A percentile compares a stretch with the other conserved stretches of the same genome.
Conservation (phyloP, 2,797 vertebrate species). For the Notolepis coatsorum region DNA sequence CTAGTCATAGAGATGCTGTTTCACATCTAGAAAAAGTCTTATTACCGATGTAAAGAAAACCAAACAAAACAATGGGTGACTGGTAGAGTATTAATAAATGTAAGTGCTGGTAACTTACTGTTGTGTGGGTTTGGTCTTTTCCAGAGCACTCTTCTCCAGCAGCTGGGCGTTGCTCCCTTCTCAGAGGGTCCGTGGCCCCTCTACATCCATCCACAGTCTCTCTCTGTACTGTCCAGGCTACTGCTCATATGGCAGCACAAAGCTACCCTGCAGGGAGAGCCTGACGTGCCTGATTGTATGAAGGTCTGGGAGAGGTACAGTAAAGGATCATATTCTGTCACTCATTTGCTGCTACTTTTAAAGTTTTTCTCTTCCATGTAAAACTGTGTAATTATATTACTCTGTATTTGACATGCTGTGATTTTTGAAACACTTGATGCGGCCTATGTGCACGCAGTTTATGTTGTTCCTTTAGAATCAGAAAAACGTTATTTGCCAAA, state of each 20-base stretch:
- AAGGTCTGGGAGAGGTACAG: slow-evolving; percentile 98
- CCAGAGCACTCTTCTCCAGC: slow-evolving; percentile 95
- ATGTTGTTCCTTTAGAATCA: too few relatives aligned
- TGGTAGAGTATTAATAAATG: too few relatives aligned
- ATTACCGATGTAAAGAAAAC: too few relatives aligned
- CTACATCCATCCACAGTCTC: slow-evolving; percentile 95
- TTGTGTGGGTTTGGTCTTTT: slow-evolving; percentile 38
- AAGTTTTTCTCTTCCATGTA: too few relatives aligned
- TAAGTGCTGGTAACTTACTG: slow-evolving; percentile 87
- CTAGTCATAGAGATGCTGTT: too few relatives aligned
- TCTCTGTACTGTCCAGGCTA: slow-evolving; percentile 95
- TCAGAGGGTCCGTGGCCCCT: slow-evolving; percentile 97
- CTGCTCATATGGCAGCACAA: slow-evolving; percentile 98
- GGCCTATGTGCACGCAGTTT: neutral
- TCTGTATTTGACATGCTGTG: too few relatives aligned
- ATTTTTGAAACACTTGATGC: neutral
- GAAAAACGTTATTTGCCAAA: too few relatives aligned
- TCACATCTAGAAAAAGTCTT: too few relatives aligned
- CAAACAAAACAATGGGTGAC: too few relatives aligned
- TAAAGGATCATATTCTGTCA: neutral
- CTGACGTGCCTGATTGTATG: slow-evolving; percentile 95
- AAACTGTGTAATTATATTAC: too few relatives aligned
- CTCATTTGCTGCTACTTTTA: neutral
- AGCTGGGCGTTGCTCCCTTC: slow-evolving; percentile 94
- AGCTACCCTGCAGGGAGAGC: slow-evolving; percentile 91